Conservation (phyloP, 2,113 vertebrate species). For the Xerus inauris region DNA sequence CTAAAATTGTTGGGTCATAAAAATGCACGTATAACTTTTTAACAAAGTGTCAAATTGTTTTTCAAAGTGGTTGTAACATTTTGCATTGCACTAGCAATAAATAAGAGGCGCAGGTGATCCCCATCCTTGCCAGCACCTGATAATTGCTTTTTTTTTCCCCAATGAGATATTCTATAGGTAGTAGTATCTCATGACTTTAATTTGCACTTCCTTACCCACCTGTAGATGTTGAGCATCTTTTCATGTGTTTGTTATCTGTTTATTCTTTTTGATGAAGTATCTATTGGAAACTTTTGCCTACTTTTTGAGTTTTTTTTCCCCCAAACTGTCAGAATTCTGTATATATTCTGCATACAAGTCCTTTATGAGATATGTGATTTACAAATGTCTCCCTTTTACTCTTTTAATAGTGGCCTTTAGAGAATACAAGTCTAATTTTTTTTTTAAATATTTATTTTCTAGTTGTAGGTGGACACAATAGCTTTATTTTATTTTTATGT, state of each 20-base stretch:
- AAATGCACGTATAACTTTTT: not conserved
- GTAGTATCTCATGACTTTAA: not conserved
- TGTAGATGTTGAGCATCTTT: not conserved
- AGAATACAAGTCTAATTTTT: not conserved
- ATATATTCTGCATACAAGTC: not conserved
- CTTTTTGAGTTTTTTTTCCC: not conserved
- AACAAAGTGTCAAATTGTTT: not conserved
- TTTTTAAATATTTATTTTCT: no score
- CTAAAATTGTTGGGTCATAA: not conserved
- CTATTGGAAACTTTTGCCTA: not conserved
- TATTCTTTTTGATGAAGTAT: not conserved
- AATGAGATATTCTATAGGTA: not conserved
- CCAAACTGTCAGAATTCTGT: not conserved
- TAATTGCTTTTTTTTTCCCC: not conserved
- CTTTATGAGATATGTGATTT: conserved; percentile 4
- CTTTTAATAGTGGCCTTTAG: not conserved
- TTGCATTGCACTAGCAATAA: not conserved
- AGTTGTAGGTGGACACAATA: no score
- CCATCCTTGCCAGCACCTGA: not conserved
- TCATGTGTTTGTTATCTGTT: not conserved
- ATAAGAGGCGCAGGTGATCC: not conserved
- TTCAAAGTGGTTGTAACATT: not conserved
- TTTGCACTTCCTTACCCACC: not conserved
- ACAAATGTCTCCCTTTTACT: not conserved
- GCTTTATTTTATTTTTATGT: no score